Evolutionary conservation across 1,140 invertebrate species (phyloP), one percentile per base, ranked within the genome.

Genomic region (Cydia pomonella): DNA sequence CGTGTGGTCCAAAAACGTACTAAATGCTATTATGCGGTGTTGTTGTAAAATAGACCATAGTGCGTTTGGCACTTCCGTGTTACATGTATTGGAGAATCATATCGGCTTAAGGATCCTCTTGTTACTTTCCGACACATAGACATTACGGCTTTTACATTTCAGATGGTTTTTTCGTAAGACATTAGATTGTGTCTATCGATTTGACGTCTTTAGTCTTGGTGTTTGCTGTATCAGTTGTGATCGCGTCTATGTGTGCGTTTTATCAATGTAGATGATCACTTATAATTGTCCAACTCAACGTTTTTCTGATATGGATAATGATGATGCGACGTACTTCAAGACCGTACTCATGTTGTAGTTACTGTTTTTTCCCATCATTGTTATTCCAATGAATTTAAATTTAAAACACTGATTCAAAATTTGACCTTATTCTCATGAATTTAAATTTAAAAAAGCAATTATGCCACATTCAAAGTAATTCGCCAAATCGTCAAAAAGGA

Each of bases 341-440:
- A 27, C 25, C 25, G 25, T 27, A 27, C 25, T 27, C 25, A 27
- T 27, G 25, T 27, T 27, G 25, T 27, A 27, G 25, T 27, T 27
- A 27, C 3, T 27, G 25, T 27, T 27, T 27, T 27, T 27, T 27
- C 1, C 25, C 25, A n/a, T n/a, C n/a, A n/a, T n/a, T n/a, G n/a
- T 27, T 27, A 27, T 27, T 27, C 25, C 1, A 27, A 27, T 3
- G 25, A 27, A 27, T 27, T 27, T 27, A 27, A 27, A 27, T 27
- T 27, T 2, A 27, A 27, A 27, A 27, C n/a, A n/a, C 16, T 18
- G 3, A n/a, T n/a, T 53, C 7, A 3, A 53, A 18, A 53, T 18
- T n/a, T 66, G 27, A 29, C 63, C 63, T 66, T 66, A 66, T 66
- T 66, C 63, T 38, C 29, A 29, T 9, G 16, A 27, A 33, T 27